These are phyloP conservation scores for Cabera pusaria DNA, from an alignment of 2,888 invertebrate species.

Conservation along the genomic window DNA sequence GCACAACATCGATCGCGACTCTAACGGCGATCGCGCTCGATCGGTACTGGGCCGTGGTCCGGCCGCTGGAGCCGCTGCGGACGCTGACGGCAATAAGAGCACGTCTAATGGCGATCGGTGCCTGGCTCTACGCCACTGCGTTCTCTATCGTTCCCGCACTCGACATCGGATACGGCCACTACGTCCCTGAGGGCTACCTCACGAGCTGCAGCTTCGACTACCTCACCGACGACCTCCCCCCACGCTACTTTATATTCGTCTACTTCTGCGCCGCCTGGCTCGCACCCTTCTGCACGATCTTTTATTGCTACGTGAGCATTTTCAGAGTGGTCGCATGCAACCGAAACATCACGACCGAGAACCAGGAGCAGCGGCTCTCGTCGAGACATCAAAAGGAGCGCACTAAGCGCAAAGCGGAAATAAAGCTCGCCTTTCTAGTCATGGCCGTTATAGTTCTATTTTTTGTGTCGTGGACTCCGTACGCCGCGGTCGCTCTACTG, in stretches of 20 bases:
- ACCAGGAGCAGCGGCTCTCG: slow-evolving; percentile 75
- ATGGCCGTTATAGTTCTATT: slow-evolving; percentile 88
- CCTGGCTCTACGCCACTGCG: slow-evolving; percentile 89
- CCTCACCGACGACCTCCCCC: slow-evolving; percentile 84
- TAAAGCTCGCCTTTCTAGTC: slow-evolving; percentile 87
- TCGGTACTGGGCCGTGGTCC: slow-evolving; percentile 91
- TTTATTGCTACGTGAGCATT: slow-evolving; percentile 89
- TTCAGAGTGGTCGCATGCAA: slow-evolving; percentile 85
- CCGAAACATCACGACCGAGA: slow-evolving; percentile 68
- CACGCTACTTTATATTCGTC: slow-evolving; percentile 87
- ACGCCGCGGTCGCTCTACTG: slow-evolving; percentile 88
- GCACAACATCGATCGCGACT: slow-evolving; percentile 91
- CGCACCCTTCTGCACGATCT: slow-evolving; percentile 87
- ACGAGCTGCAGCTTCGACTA: slow-evolving; percentile 95
- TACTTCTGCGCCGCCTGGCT: slow-evolving; percentile 91
- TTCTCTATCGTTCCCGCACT: slow-evolving; percentile 88
- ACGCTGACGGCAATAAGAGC: slow-evolving; percentile 85
- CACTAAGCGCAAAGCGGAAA: slow-evolving; percentile 87
- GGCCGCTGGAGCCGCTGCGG: slow-evolving; percentile 87
- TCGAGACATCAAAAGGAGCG: slow-evolving; percentile 83
- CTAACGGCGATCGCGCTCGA: slow-evolving; percentile 91
- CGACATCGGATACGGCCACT: slow-evolving; percentile 87
- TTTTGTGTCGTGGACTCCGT: slow-evolving; percentile 93
- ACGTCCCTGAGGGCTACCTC: slow-evolving; percentile 92
- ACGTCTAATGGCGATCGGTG: slow-evolving; percentile 82